Evolutionary conservation across 2,888 invertebrate genomes (phyloP).

Genomic region (Pecten maximus): DNA sequence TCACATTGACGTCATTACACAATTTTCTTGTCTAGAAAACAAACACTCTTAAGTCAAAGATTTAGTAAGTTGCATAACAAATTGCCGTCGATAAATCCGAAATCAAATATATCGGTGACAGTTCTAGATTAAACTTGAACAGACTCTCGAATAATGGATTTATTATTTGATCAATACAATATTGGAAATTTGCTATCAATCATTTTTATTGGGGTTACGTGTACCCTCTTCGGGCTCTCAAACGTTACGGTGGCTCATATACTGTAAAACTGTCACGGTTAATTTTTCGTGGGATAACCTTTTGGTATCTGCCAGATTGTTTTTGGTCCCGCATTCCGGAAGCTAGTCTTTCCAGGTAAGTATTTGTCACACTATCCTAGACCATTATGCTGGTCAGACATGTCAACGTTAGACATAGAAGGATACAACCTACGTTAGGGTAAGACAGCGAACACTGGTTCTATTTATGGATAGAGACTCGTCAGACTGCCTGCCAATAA

Average conservation of each 20-base stretch:
- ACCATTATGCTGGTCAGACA: too few species aligned
- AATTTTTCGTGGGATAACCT: too few species aligned
- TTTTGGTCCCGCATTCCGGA: too few species aligned
- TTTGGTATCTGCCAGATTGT: too few species aligned
- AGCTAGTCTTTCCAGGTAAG: too few species aligned
- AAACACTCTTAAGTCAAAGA: background rate
- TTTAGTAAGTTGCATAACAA: background rate
- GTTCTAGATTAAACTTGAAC: background rate
- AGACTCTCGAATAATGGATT: background rate
- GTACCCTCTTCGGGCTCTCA: background rate
- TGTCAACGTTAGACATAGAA: too few species aligned
- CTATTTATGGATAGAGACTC: too few species aligned
- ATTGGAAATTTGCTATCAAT: background rate
- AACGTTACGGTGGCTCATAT: background rate
- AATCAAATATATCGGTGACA: background rate
- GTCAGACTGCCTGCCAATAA: too few species aligned
- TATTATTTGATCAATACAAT: conserved; percentile 1
- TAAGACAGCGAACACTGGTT: too few species aligned
- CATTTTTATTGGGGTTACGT: background rate
- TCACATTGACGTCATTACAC: background rate
- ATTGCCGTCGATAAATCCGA: background rate
- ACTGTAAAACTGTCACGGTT: too few species aligned
- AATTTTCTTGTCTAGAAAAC: background rate
- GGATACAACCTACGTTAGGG: too few species aligned
- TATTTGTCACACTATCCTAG: too few species aligned